Conservation (phyloP, 53 echinoderm and acorn worm genomes). For the Patiria pectinifera region DNA sequence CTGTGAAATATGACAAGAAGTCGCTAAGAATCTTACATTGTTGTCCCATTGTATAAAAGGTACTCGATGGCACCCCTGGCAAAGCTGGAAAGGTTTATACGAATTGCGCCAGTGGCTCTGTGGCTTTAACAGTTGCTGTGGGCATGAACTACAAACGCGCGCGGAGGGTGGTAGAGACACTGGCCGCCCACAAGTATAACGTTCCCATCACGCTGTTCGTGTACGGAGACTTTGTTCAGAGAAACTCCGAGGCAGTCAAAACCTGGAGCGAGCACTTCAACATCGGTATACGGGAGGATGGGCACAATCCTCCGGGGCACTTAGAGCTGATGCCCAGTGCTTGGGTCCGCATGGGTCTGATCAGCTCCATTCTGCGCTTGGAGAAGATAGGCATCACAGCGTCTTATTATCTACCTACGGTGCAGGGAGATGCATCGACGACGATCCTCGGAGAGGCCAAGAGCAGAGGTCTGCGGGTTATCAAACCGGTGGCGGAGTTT, state of each 20-base stretch:
- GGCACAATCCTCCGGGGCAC: constrained; percentile 46
- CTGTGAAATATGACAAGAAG: too few relatives aligned
- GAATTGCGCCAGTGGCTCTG: constrained; percentile 3
- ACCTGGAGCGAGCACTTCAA: constrained; percentile 56
- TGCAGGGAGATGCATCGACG: background rate
- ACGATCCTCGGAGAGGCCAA: background rate
- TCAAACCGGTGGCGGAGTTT: constrained; percentile 51
- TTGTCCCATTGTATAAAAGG: background rate
- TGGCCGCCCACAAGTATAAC: constrained; percentile 41
- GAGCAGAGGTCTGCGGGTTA: constrained; percentile 49
- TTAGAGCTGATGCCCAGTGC: constrained; percentile 43
- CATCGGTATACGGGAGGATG: constrained; percentile 63
- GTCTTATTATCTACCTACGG: constrained; percentile 52
- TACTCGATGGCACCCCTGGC: constrained; percentile 36
- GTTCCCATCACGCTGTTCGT: constrained; percentile 68
- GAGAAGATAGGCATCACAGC: constrained; percentile 43
- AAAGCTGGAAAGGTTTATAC: constrained; percentile 43
- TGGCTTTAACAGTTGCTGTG: constrained; percentile 54
- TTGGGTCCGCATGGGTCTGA: constrained; percentile 64
- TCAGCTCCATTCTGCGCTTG: constrained; percentile 54
- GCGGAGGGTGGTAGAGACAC: constrained; percentile 47
- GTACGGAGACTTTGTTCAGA: constrained; percentile 67
- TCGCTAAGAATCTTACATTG: too few relatives aligned
- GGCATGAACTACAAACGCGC: constrained; percentile 68
- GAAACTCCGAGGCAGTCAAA: constrained; percentile 51